Evolutionary conservation across 2,888 invertebrate species (phyloP), one percentile per base, ranked within the genome.

Genomic region (Acrobasis suavella): DNA sequence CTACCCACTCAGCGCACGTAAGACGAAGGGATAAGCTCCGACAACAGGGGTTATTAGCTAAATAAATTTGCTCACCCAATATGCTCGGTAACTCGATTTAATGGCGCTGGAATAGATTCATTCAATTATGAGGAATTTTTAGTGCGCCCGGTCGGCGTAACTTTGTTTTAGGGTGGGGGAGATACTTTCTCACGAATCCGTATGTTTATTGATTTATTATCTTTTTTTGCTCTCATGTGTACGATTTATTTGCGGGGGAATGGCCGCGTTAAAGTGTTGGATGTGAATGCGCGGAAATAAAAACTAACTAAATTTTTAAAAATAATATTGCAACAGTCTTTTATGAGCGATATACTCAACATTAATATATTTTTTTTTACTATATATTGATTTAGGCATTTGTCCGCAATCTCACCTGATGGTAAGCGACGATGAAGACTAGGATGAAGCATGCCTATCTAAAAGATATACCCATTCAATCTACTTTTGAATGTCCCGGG

Each of bases 61-160:
- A 92, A 91, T 91, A 91, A 91, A 92, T 91, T 91, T 91, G 91
- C 88, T 85, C 91, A 81, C 86, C 85, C 92, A 92, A 92, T 92
- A 92, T 91, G 91, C 90, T 91, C 84, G 78, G 91, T 92, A 92
- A 92, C 91, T 91, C 89, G 91, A 92, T 92, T 92, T 91, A 92
- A 92, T 92, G 88, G 91, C 87, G 86, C 90, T 91, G 87, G 91
- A 91, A 92, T 91, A 91, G 91, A 92, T 91, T 92, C 91, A 92
- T 91, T 92, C 92, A 91, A 91, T 92, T 92, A 92, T 81, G 86
- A 86, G 90, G 90, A 91, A 91, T 91, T 92, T 92, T 92, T 91
- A 91, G 89, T 88, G 83, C 90, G 89, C 89, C 82, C 75, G 87
- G 80, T 84, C 83, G 82, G 81, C 86, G 86, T 86, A 87, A 89